Percentiles rank a stretch among this genome's conserved stretches.
phyloP scores from a whole-genome alignment of 2,888 invertebrate species.

The Noctua pronuba region DNA sequence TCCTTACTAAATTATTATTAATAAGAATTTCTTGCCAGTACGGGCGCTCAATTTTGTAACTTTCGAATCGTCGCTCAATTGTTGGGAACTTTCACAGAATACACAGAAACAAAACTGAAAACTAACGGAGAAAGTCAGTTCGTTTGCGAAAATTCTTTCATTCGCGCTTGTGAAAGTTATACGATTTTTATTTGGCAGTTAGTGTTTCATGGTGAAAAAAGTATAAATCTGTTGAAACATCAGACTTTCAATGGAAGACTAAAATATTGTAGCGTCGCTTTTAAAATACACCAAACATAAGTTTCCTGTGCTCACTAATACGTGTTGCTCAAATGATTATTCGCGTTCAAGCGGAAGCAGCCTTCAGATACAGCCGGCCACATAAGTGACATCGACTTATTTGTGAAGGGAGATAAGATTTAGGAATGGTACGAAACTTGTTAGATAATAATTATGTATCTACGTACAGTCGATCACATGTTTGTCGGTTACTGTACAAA shows the following conservation, averaged over 20 bases:
- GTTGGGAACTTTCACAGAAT: slow-evolving; percentile 4
- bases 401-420: slow-evolving; percentile 23
- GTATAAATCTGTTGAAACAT: background rate
- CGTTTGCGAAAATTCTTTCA: background rate
- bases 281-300: slow-evolving; percentile 12
- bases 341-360: slow-evolving; percentile 14
- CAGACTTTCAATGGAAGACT: background rate
- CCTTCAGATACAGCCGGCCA: slow-evolving; percentile 14
- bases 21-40: slow-evolving; percentile 32
- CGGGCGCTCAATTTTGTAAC: slow-evolving; percentile 43
- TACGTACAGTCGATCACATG: slow-evolving; percentile 4
- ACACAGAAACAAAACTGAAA: background rate
- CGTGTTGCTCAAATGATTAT: slow-evolving; percentile 60
- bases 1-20: slow-evolving; percentile 34
- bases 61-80: slow-evolving; percentile 17
- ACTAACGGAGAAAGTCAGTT: background rate
- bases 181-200: background rate
- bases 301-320: slow-evolving; percentile 46
- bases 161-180: background rate
- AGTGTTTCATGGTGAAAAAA: background rate
- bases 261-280: slow-evolving; percentile 16
- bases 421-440: slow-evolving; percentile 28
- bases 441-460: slow-evolving; percentile 20
- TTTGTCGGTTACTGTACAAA: slow-evolving; percentile 31
- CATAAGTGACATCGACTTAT: slow-evolving; percentile 26